Percentiles rank a stretch among this genome's conserved stretches.
Conservation (phyloP, 2,888 invertebrate species). For the Latrodectus hesperus region DNA sequence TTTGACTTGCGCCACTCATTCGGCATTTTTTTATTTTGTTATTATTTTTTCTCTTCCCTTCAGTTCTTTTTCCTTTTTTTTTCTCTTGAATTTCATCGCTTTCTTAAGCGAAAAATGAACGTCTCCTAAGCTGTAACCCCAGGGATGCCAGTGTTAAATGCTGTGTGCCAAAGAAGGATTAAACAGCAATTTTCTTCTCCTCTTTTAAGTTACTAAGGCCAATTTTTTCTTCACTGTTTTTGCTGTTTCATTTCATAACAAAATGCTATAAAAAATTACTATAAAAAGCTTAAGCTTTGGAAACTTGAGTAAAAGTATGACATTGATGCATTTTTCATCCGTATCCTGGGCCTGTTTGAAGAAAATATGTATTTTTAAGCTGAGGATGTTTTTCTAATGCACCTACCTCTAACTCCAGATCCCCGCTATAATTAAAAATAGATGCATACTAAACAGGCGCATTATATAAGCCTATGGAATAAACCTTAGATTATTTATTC, state of each 20-base stretch:
- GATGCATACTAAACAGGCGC: background rate
- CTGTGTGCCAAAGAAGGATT: constrained; percentile 33
- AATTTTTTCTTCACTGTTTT: background rate
- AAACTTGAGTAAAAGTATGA: constrained; percentile 15
- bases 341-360: background rate
- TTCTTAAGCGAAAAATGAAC: constrained; percentile 41
- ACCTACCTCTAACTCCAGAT: background rate
- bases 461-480: background rate
- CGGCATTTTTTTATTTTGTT: background rate
- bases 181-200: constrained; percentile 42
- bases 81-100: constrained; percentile 18
- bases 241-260: background rate
- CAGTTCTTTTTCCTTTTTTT: background rate
- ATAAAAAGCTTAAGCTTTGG: constrained; percentile 14
- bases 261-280: constrained; percentile 1
- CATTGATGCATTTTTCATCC: constrained; percentile 1
- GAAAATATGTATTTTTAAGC: constrained; percentile 1
- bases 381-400: constrained; percentile 2
- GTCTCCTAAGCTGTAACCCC: constrained; percentile 15
- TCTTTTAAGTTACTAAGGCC: constrained; percentile 7
- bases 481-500: background rate
- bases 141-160: constrained; percentile 17
- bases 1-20: background rate
- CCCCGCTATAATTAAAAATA: background rate
- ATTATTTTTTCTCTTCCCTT: constrained; percentile 4